Conservation (phyloP, 2,888 invertebrate species). For the Drosophila meridiana region DNA sequence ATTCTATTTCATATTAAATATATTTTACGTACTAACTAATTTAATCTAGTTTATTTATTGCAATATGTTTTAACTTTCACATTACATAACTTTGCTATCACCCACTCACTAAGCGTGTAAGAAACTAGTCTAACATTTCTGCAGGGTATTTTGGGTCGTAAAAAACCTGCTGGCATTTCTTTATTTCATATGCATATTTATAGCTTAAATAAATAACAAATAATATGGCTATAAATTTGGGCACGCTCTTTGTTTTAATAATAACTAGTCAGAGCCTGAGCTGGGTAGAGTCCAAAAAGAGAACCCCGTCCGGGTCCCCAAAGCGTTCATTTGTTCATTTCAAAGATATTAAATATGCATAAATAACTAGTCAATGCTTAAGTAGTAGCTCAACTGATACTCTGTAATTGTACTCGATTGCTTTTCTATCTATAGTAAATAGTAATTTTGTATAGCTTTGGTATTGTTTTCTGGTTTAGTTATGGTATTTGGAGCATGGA, state of each 20-base stretch:
- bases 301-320: constrained; percentile 6
- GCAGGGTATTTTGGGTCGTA: constrained; percentile 41
- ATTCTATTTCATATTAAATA: background rate
- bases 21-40: background rate
- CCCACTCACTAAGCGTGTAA: background rate
- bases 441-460: background rate
- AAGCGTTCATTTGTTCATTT: constrained; percentile 53
- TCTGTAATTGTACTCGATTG: constrained; percentile 6
- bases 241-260: constrained; percentile 75
- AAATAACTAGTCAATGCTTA: constrained; percentile 45
- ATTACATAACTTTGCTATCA: background rate
- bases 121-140: background rate
- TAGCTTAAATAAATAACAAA: constrained; percentile 79
- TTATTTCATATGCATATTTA: constrained; percentile 74
- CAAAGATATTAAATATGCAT: constrained; percentile 74
- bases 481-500: background rate
- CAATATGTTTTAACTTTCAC: background rate
- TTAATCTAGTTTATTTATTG: background rate
- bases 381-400: constrained; percentile 4
- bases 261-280: constrained; percentile 52
- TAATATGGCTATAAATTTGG: constrained; percentile 78
- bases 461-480: background rate
- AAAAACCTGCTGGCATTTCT: constrained; percentile 71
- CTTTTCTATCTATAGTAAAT: background rate
- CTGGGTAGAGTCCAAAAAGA: background rate